Evolutionary conservation across 2,797 vertebrate species (phyloP).

Genomic region (Tragopan temminckii): DNA sequence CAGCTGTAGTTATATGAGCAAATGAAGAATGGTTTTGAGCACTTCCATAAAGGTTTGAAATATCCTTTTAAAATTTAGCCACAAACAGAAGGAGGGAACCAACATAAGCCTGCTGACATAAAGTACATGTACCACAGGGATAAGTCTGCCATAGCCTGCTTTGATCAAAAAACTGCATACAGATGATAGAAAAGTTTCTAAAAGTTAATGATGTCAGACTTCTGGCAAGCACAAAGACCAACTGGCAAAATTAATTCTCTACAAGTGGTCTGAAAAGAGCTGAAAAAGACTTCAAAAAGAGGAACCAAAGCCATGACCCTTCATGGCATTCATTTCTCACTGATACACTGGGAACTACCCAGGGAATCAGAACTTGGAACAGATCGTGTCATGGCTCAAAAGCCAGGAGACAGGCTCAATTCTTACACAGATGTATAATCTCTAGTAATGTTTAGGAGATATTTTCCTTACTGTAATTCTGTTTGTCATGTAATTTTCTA

Average conservation of each 20-base stretch:
- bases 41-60: conserved; percentile 51
- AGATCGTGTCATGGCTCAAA: background rate
- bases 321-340: background rate
- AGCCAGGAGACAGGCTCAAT: background rate
- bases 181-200: conserved; percentile 53
- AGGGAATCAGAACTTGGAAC: background rate
- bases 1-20: conserved; percentile 62
- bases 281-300: background rate
- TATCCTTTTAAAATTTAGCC: conserved; percentile 55
- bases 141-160: background rate
- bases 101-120: conserved; percentile 34
- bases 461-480: background rate
- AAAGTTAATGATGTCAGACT: conserved; percentile 33
- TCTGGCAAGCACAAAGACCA: background rate
- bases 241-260: background rate
- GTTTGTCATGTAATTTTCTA: background rate
- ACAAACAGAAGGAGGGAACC: conserved; percentile 57
- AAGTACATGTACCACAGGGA: conserved; percentile 40
- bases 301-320: conserved; percentile 6
- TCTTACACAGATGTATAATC: background rate
- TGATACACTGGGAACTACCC: background rate
- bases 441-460: background rate
- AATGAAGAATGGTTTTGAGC: conserved; percentile 45
- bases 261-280: background rate
- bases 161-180: conserved; percentile 22